Base-by-base conservation (phyloP, 2,113 vertebrate genomes). In the Sorex fumeus region DNA sequence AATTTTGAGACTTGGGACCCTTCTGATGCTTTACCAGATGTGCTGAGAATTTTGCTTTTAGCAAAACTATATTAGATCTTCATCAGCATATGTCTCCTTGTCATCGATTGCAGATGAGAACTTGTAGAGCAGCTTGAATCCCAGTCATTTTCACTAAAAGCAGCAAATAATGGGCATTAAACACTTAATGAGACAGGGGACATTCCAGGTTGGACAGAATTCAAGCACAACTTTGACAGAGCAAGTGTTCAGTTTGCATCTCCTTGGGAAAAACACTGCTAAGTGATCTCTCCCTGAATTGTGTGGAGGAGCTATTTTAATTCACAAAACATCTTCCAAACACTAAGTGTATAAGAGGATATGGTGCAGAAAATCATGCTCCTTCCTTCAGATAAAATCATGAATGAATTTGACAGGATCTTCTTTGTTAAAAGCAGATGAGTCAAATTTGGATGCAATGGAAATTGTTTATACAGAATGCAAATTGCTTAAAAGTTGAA, bases 171-270 rank as follows among this genome's bases (percentile, higher is more conserved):
- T 97, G 79, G 53, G 43, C 93, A 95, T 93, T 95, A 96, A 93
- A 90, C 96, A 93, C 95, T 95, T 97, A 97, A 97, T 93, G 93
- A 97, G 95, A 89, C 57, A 92, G 81, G 23, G 15, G 84, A 2
- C 91, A 82, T 79, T 97, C 97, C 90, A 93, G 74, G 91, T 57
- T 69, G 84, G 78, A 96, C 80, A 66, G 82, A 91, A 96, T 95
- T 97, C 75, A 64, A 85, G 36, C 45, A 86, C 93, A 92, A 40
- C 28, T 96, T 43, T 60, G 92, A 94, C 76, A 92, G 47, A 86
- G 47, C 86, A 84, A 85, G 64, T 32, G 87, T 95, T 97, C 72
- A 57, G 36, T 92, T 94, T 96, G 15, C 90, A 62, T 86, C 64
- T 96, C 57, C 47, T n/a, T 95, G 74, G 84, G 34, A 53, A 88